Evolutionary conservation across 2,113 vertebrate species (phyloP), one percentile per base, ranked within the genome.

Genomic region (Apistogramma diplotaenia): DNA sequence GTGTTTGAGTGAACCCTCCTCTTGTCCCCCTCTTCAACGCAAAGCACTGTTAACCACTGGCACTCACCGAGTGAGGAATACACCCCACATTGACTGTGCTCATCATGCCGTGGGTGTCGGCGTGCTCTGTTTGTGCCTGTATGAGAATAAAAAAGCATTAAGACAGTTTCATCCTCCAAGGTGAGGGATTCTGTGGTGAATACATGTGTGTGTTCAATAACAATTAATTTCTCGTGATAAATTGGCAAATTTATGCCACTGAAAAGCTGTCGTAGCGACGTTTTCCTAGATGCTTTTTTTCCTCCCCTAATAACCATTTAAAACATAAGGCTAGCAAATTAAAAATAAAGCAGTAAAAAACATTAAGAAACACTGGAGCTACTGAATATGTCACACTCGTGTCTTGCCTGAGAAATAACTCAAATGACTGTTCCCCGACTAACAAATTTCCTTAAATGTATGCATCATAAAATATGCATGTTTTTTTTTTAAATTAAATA

Each of bases 51-150:
- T 96, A 95, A 95, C 96, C 94, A 96, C 95, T 93, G 95, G 94
- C 96, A 96, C 97, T 99, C 96, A 96, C 95, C 93, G 92, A 95
- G 96, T 97, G 97, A 98, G 97, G 96, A 96, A 96, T 95, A 96
- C 95, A 96, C 96, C 96, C 95, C 92, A 93, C 95, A 94, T 94
- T 96, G 96, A 96, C 96, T 96, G 94, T 89, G 91, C 92, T 86
- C 73, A 35, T 75, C 58, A 53, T 35, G 80, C 67, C 86, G 82
- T 90, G 79, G 62, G 83, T 82, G 79, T 78, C 43, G 43, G 21
- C 61, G 53, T 71, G 60, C 25, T 60, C 35, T 58, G 3, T 77
- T 60, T 86, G 76, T 73, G 73, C 54, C 74, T 85, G 83, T 82
- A 79, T 82, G 76, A 73, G 58, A 67, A 25, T 79, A 71, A 84